Evolutionary conservation across 1,140 invertebrate genomes (phyloP).

Genomic region (Lanistes nyassanus): DNA sequence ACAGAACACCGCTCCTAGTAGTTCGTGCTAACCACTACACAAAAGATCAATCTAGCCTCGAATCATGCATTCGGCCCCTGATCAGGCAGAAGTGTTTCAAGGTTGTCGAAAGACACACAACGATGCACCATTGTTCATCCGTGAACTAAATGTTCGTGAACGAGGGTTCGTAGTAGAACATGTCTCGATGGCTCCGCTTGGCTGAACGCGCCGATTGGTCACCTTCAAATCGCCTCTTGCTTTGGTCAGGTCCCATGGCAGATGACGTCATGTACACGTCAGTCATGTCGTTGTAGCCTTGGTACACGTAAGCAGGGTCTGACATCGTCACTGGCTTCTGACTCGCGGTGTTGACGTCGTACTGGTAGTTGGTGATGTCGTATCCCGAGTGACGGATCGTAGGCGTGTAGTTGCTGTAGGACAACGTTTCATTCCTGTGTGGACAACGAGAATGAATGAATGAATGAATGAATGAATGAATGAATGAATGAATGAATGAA

Average conservation of each 20-base stretch:
- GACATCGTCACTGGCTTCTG: not conserved
- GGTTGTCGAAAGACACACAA: not conserved
- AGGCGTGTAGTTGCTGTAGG: conserved; percentile 8
- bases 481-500: not conserved
- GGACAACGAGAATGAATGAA: too few species aligned
- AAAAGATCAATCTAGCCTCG: too few species aligned
- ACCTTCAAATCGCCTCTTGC: conserved; percentile 16
- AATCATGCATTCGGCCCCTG: too few species aligned
- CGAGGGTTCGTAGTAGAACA: conserved; percentile 11
- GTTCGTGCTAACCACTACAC: too few species aligned
- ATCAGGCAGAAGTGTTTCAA: too few species aligned
- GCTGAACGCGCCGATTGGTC: conserved; percentile 12
- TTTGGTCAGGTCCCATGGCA: not conserved
- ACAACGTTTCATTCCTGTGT: conserved; percentile 3
- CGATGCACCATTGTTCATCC: not conserved
- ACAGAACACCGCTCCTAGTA: too few species aligned
- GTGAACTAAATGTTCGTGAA: conserved; percentile 15
- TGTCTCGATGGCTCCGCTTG: conserved; percentile 5
- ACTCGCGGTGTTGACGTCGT: conserved; percentile 13
- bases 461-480: not conserved
- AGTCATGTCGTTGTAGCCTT: conserved; percentile 2
- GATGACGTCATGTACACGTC: conserved; percentile 23
- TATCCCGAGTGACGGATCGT: not conserved
- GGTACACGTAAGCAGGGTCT: not conserved
- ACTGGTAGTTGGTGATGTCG: conserved; percentile 7